phyloP scores from a whole-genome alignment of 23 tunicate species.

The Halocynthia aurantium region DNA sequence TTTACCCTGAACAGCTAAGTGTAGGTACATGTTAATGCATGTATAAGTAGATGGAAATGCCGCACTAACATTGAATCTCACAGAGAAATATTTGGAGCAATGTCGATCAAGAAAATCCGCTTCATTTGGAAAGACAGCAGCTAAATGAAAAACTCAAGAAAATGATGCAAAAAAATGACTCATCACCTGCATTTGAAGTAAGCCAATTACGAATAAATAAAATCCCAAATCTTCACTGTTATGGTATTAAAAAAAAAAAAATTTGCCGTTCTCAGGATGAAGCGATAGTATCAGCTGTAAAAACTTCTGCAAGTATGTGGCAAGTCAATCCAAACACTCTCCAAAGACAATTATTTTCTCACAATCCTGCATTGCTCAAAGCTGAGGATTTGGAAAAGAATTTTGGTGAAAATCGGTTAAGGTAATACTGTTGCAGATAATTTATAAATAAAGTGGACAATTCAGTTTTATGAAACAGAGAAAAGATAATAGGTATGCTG shows the following conservation, averaged over 20 bases:
- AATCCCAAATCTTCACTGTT: neutral
- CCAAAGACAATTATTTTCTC: neutral
- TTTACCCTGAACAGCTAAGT: too few relatives aligned
- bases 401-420: neutral
- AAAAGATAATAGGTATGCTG: too few relatives aligned
- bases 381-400: constrained; percentile 79
- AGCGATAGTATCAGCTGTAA: constrained; percentile 44
- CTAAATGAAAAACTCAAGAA: constrained; percentile 15
- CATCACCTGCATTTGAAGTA: constrained; percentile 8
- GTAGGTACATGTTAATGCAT: too few relatives aligned
- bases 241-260: neutral
- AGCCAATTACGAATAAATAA: neutral
- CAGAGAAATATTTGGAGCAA: constrained; percentile 25
- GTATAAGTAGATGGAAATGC: too few relatives aligned
- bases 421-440: constrained; percentile 3
- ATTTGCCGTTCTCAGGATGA: constrained; percentile 31
- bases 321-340: neutral
- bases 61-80: neutral
- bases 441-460: neutral
- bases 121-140: constrained; percentile 12
- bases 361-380: constrained; percentile 33
- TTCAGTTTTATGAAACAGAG: neutral
- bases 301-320: neutral
- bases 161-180: constrained; percentile 13
- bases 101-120: neutral